Evolutionary conservation across 2,113 vertebrate genomes (phyloP).

Genomic region (Gambusia holbrooki): DNA sequence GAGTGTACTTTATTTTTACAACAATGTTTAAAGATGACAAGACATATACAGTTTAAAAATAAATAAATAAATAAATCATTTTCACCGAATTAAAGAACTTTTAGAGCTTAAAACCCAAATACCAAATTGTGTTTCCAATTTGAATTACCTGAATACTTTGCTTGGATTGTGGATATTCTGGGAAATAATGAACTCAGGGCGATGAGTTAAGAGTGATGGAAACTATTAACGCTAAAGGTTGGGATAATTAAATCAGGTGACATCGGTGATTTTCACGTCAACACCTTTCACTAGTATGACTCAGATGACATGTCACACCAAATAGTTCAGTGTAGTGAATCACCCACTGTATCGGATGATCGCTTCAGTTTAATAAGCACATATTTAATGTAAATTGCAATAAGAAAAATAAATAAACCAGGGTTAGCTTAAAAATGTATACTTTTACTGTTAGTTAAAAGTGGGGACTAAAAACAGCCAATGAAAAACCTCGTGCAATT

Average conservation of each 20-base stretch:
- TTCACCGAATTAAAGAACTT: not conserved
- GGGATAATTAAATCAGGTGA: not conserved
- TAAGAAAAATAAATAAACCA: not conserved
- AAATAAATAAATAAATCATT: too few relatives aligned
- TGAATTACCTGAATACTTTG: not conserved
- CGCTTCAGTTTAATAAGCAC: not conserved
- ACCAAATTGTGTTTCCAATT: not conserved
- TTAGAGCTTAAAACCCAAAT: not conserved
- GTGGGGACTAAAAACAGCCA: not conserved
- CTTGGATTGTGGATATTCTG: constrained; percentile 14
- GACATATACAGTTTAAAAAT: not conserved
- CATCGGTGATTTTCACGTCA: not conserved
- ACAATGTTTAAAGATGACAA: not conserved
- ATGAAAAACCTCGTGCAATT: not conserved
- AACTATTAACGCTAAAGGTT: constrained; percentile 1
- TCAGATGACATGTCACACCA: not conserved
- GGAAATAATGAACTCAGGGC: constrained; percentile 11
- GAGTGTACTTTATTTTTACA: not conserved
- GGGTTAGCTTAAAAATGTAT: not conserved
- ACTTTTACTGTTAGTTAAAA: not conserved
- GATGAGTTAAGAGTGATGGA: constrained; percentile 19
- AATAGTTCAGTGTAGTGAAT: not conserved
- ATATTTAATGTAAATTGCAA: not conserved
- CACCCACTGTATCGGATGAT: not conserved
- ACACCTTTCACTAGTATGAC: not conserved